These are phyloP conservation scores for Trematomus bernacchii DNA, from an alignment of 2,797 vertebrate species.

Conservation along the genomic window DNA sequence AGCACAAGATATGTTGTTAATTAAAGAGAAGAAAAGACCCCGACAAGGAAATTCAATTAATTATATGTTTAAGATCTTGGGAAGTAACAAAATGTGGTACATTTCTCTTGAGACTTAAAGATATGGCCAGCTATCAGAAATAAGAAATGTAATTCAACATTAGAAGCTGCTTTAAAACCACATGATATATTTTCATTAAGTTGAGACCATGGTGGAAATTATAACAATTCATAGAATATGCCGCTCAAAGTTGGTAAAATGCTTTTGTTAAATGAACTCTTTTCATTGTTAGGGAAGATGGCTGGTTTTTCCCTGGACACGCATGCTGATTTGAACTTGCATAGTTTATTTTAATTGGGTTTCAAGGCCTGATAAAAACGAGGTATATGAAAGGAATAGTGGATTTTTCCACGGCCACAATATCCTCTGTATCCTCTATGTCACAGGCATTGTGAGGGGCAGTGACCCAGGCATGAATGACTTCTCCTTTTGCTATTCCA, in stretches of 20 bases:
- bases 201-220: constrained; percentile 38
- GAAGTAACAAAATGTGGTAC: constrained; percentile 65
- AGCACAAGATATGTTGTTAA: constrained; percentile 68
- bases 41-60: constrained; percentile 70
- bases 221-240: constrained; percentile 38
- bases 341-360: constrained; percentile 54
- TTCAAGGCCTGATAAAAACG: constrained; percentile 45
- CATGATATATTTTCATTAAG: constrained; percentile 57
- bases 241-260: constrained; percentile 31
- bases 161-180: constrained; percentile 43
- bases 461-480: not conserved
- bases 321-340: constrained; percentile 39
- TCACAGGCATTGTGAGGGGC: constrained; percentile 4
- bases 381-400: constrained; percentile 17
- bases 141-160: constrained; percentile 61
- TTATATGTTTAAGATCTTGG: constrained; percentile 68
- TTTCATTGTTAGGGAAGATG: constrained; percentile 34
- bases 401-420: constrained; percentile 13
- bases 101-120: constrained; percentile 68
- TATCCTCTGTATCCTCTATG: constrained; percentile 16
- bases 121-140: constrained; percentile 57
- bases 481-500: not conserved
- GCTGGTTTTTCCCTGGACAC: constrained; percentile 38
- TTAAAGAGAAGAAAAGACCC: constrained; percentile 67
- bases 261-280: constrained; percentile 48